Percentiles rank a stretch among this genome's conserved stretches.
phyloP scores from a whole-genome alignment of 2,113 vertebrate genomes.

The Myrmecobius fasciatus region DNA sequence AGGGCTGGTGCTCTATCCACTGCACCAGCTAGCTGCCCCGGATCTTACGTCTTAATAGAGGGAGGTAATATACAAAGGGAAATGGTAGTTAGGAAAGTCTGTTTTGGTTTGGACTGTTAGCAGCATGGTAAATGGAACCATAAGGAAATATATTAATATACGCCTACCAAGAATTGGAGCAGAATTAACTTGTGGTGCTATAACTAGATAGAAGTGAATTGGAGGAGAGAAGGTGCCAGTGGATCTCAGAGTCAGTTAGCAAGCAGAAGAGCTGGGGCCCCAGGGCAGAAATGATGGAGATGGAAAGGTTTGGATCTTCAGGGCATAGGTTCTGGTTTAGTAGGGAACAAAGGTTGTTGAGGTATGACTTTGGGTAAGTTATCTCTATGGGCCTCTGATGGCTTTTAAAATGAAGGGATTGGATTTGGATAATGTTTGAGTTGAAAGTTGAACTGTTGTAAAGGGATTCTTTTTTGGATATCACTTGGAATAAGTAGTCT shows the following conservation, averaged over 20 bases:
- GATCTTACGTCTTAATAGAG: too few relatives aligned
- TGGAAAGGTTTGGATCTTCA: background rate
- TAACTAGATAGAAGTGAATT: background rate
- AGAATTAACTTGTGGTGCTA: background rate
- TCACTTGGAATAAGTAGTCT: background rate
- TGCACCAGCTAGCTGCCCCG: too few relatives aligned
- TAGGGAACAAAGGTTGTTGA: background rate
- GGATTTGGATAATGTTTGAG: background rate
- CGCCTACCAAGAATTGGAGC: background rate
- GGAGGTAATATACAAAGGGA: background rate
- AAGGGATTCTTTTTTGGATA: background rate
- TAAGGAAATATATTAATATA: background rate
- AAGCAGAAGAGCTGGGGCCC: background rate
- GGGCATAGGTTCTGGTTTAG: background rate
- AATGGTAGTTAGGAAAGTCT: background rate
- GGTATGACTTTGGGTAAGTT: background rate
- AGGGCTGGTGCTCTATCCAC: too few relatives aligned
- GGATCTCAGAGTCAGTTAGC: background rate
- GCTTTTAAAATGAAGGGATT: background rate
- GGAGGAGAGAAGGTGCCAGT: background rate
- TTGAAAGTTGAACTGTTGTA: background rate
- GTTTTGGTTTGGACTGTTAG: background rate
- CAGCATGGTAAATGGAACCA: background rate
- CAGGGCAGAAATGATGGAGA: background rate
- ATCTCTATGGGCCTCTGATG: background rate